A percentile compares a stretch with the other conserved stretches of the same genome.
These are phyloP conservation scores for Helostoma temminkii DNA, from an alignment of 2,797 vertebrate genomes.

Conservation along the genomic window DNA sequence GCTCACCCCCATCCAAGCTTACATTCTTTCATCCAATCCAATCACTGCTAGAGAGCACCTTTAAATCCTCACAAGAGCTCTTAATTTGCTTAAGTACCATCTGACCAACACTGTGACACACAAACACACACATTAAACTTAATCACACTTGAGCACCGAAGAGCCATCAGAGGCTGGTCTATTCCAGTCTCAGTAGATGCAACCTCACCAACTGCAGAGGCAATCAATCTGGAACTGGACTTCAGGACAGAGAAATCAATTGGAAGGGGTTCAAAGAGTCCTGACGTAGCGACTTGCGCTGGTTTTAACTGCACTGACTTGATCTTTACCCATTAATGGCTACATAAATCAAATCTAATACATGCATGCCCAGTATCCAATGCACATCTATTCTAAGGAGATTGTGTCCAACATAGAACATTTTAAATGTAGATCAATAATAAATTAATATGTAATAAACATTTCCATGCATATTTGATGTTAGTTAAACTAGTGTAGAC, in stretches of 20 bases:
- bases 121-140: conserved; percentile 48
- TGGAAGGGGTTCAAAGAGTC: conserved; percentile 51
- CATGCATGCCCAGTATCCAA: not conserved
- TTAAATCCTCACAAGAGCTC: conserved; percentile 80
- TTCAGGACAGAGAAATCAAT: conserved; percentile 71
- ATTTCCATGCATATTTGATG: not conserved
- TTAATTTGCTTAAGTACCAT: conserved; percentile 85
- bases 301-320: conserved; percentile 49
- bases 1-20: conserved; percentile 23
- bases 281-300: conserved; percentile 68
- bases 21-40: conserved; percentile 59
- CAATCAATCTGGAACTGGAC: conserved; percentile 67
- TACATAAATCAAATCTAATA: conserved; percentile 42
- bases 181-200: conserved; percentile 57
- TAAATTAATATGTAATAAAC: not conserved
- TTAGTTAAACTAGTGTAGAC: not conserved
- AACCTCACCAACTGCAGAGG: conserved; percentile 66
- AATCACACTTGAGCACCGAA: conserved; percentile 68
- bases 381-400: conserved; percentile 1
- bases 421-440: not conserved
- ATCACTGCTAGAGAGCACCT: conserved; percentile 50
- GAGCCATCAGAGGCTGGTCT: conserved; percentile 43
- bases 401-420: not conserved
- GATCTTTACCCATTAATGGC: conserved; percentile 46
- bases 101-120: conserved; percentile 62